These are phyloP conservation scores for Rhagonycha lutea DNA, from an alignment of 2,888 invertebrate species.

Conservation along the genomic window DNA sequence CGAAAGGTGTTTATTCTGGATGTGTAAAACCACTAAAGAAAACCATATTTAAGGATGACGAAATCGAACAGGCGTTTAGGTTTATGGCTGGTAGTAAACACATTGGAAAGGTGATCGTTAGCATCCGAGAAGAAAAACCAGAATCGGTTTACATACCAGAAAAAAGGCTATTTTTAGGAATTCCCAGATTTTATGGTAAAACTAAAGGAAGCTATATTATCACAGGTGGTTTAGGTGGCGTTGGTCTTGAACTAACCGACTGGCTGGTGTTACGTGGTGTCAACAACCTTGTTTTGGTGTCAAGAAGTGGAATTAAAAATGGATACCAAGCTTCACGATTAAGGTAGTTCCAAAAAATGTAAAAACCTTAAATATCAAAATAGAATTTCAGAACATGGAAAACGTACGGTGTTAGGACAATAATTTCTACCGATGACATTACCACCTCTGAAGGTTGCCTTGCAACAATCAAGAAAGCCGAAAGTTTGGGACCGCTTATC, in stretches of 20 bases:
- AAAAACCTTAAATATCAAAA: background rate
- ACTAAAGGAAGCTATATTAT: constrained; percentile 63
- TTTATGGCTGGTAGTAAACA: constrained; percentile 73
- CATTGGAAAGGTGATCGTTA: constrained; percentile 71
- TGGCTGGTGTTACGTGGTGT: constrained; percentile 87
- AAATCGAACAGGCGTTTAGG: constrained; percentile 75
- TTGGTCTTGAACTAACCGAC: constrained; percentile 86
- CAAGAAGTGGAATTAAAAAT: constrained; percentile 76
- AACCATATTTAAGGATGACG: constrained; percentile 65
- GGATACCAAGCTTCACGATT: constrained; percentile 82
- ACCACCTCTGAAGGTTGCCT: constrained; percentile 72
- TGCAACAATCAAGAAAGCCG: constrained; percentile 68
- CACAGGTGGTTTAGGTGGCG: constrained; percentile 86
- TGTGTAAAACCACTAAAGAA: constrained; percentile 70
- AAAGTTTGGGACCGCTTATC: constrained; percentile 70
- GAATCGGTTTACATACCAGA: constrained; percentile 48
- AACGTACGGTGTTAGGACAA: constrained; percentile 68
- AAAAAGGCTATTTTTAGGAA: constrained; percentile 24
- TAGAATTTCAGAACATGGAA: constrained; percentile 65
- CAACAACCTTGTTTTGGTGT: constrained; percentile 76
- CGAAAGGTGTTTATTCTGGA: constrained; percentile 63
- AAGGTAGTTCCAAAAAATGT: constrained; percentile 53
- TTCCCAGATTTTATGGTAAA: constrained; percentile 58
- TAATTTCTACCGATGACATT: constrained; percentile 73
- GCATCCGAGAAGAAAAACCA: constrained; percentile 48